Evolutionary conservation across 2,113 vertebrate genomes (phyloP).

Genomic region (Dasyurus viverrinus): DNA sequence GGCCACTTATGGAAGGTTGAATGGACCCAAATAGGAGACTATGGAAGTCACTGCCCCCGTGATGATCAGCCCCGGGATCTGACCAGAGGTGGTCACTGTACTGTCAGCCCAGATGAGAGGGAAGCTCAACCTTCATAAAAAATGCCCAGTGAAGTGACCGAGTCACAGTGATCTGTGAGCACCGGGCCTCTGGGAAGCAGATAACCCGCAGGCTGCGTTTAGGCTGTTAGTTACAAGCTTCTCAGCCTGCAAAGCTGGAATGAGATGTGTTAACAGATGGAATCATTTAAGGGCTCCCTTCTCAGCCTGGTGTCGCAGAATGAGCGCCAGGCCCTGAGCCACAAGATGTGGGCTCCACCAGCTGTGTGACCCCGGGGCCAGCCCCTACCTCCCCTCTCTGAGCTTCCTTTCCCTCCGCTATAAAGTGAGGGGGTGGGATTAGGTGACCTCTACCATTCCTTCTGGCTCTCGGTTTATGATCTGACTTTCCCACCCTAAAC

Average conservation of each 20-base stretch:
- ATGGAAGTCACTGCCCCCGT: neutral
- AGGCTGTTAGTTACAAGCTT: neutral
- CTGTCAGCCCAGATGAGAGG: neutral
- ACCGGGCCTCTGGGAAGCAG: neutral
- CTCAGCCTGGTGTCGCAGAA: neutral
- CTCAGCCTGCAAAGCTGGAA: neutral
- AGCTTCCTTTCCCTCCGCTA: neutral
- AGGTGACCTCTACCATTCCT: neutral
- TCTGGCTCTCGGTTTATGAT: neutral
- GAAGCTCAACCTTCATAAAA: neutral
- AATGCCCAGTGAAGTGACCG: neutral
- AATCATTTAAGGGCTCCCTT: neutral
- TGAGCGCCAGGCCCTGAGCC: neutral
- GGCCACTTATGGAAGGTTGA: neutral
- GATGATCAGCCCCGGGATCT: neutral
- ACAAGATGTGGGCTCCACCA: neutral
- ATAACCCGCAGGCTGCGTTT: neutral
- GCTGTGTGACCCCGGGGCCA: neutral
- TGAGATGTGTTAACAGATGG: constrained; percentile 1
- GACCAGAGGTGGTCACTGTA: neutral
- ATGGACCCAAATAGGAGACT: neutral
- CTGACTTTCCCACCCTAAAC: neutral
- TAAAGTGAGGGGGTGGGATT: neutral
- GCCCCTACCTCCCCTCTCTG: neutral
- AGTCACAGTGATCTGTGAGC: neutral